Conservation (phyloP, 2,797 vertebrate species). For the Pristis pectinata region DNA sequence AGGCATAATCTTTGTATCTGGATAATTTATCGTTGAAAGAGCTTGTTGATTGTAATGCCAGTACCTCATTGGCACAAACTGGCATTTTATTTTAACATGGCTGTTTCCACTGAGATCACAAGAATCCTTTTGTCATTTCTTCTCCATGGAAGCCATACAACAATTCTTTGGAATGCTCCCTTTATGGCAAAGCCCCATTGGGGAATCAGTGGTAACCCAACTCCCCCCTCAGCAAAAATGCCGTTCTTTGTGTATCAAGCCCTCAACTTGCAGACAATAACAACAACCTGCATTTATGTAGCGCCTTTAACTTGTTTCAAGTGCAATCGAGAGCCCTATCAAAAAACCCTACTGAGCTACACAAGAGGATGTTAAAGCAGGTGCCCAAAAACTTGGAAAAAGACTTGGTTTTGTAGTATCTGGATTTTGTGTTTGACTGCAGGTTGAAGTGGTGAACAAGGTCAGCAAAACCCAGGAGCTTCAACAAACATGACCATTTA, state of each 20-base stretch:
- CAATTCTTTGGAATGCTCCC: not conserved
- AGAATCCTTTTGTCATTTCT: not conserved
- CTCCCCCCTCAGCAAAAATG: not conserved
- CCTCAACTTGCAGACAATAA: not conserved
- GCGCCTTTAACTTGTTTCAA: not conserved
- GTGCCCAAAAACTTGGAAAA: not conserved
- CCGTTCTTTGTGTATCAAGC: not conserved
- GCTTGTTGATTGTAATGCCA: slow-evolving; percentile 19
- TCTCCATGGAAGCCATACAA: not conserved
- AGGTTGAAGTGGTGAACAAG: too few species aligned
- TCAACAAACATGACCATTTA: too few species aligned
- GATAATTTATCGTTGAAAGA: slow-evolving; percentile 45
- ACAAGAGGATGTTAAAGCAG: not conserved
- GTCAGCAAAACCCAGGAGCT: too few species aligned
- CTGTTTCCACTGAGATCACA: not conserved
- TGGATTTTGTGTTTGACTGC: too few species aligned
- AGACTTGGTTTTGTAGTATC: not conserved
- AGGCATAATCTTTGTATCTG: slow-evolving; percentile 43
- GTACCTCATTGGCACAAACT: not conserved
- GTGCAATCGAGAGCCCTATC: not conserved
- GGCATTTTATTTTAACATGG: not conserved
- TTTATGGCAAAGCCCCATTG: not conserved
- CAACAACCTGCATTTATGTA: not conserved
- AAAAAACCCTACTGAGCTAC: not conserved
- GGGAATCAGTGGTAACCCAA: not conserved